Evolutionary conservation across 2,797 vertebrate species (phyloP).

Genomic region (Myotis planiceps): DNA sequence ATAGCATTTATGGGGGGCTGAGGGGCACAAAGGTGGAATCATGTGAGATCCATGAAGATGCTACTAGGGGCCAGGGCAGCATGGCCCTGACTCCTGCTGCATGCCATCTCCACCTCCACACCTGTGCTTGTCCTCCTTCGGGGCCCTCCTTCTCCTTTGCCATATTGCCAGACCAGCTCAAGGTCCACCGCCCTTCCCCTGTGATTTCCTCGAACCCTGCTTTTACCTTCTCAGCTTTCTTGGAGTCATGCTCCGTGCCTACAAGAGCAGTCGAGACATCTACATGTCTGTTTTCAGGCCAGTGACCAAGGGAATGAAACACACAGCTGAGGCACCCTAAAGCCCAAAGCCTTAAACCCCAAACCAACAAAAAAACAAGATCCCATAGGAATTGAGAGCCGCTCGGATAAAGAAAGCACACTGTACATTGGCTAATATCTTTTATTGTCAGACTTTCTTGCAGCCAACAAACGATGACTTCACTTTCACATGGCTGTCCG

Average conservation of each 20-base stretch:
- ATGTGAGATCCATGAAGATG: not conserved
- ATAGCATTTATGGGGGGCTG: not conserved
- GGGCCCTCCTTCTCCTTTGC: not conserved
- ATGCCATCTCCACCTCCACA: not conserved
- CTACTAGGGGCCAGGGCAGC: not conserved
- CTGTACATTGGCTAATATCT: slow-evolving; percentile 31
- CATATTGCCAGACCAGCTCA: not conserved
- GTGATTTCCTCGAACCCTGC: not conserved
- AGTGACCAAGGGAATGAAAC: not conserved
- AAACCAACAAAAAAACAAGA: not conserved
- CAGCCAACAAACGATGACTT: slow-evolving; percentile 71
- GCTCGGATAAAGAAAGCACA: not conserved
- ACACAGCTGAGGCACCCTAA: not conserved
- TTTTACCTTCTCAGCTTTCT: not conserved
- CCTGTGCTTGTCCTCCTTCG: accelerated
- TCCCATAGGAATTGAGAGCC: accelerated
- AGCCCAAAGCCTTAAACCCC: not conserved
- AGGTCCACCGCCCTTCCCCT: too few species aligned
- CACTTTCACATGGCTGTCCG: slow-evolving; percentile 64
- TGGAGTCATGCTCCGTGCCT: not conserved
- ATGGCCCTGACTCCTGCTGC: not conserved
- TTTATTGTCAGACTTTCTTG: slow-evolving; percentile 86
- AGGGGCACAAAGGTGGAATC: not conserved
- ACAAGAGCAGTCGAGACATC: not conserved
- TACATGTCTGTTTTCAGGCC: not conserved